phyloP scores from a whole-genome alignment of 1,140 invertebrate species.

The Aradophagus sp. region DNA sequence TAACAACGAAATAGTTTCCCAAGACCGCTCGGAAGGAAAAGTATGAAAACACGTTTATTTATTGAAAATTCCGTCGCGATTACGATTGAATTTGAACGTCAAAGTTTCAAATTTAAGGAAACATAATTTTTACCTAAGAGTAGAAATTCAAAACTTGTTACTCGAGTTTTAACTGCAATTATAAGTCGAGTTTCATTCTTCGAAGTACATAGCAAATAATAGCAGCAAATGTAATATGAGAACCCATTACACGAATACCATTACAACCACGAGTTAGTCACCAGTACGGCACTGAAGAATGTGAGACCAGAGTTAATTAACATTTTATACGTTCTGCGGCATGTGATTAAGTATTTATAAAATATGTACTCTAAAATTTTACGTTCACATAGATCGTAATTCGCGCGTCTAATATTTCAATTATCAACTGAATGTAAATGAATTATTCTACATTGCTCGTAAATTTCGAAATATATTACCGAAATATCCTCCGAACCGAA shows the following conservation, averaged over 20 bases:
- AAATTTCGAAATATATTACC: too few species aligned
- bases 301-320: constrained; percentile 41
- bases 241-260: constrained; percentile 37
- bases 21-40: too few species aligned
- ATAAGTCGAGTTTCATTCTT: constrained; percentile 39
- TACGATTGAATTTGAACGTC: constrained; percentile 1
- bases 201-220: constrained; percentile 40
- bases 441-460: too few species aligned
- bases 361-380: constrained; percentile 1
- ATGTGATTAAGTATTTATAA: constrained; percentile 26
- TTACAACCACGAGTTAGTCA: constrained; percentile 31
- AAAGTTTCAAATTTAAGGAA: constrained; percentile 7
- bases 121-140: constrained; percentile 7
- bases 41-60: too few species aligned
- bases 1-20: too few species aligned
- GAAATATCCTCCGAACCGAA: too few species aligned
- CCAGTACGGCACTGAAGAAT: constrained; percentile 14
- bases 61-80: not conserved
- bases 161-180: constrained; percentile 32
- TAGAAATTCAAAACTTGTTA: constrained; percentile 20
- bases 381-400: too few species aligned
- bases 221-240: constrained; percentile 41
- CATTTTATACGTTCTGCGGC: constrained; percentile 31
- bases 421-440: too few species aligned
- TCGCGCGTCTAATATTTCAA: too few species aligned